A percentile compares a stretch with the other conserved stretches of the same genome.
Evolutionary conservation across 2,113 vertebrate species (phyloP).

Genomic region (Syngnathus scovelli): DNA sequence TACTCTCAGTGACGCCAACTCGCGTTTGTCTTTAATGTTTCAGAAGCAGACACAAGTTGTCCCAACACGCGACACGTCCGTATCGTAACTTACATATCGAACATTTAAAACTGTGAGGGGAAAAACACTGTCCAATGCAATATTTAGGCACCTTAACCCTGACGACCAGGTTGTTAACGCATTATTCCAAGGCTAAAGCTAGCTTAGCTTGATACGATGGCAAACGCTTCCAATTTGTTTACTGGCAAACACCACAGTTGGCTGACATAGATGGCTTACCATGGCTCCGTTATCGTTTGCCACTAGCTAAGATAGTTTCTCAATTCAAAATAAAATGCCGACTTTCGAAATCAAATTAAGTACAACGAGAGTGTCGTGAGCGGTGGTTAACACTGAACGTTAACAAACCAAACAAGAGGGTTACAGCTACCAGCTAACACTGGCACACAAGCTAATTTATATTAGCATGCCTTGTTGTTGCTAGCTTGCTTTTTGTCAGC

Average conservation of each 20-base stretch:
- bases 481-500: conserved; percentile 33
- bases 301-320: not conserved
- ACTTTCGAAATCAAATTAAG: conserved; percentile 20
- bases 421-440: conserved; percentile 49
- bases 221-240: conserved; percentile 9
- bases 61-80: conserved; percentile 18
- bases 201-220: conserved; percentile 37
- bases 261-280: conserved; percentile 9
- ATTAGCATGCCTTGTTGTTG: conserved; percentile 46
- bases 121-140: not conserved
- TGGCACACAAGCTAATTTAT: conserved; percentile 53
- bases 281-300: not conserved
- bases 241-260: conserved; percentile 14
- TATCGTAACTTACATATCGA: not conserved
- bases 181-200: conserved; percentile 45
- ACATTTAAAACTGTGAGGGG: not conserved
- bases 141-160: not conserved
- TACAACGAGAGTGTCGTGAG: conserved; percentile 33
- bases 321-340: conserved; percentile 13
- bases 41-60: conserved; percentile 15
- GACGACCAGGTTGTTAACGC: conserved; percentile 22
- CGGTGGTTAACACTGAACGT: conserved; percentile 28
- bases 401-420: conserved; percentile 54
- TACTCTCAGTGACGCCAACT: conserved; percentile 25
- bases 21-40: conserved; percentile 24